Percentiles rank a stretch among this genome's conserved stretches.
Evolutionary conservation across 2,113 vertebrate genomes (phyloP).

Genomic region (Noctilio leporinus): DNA sequence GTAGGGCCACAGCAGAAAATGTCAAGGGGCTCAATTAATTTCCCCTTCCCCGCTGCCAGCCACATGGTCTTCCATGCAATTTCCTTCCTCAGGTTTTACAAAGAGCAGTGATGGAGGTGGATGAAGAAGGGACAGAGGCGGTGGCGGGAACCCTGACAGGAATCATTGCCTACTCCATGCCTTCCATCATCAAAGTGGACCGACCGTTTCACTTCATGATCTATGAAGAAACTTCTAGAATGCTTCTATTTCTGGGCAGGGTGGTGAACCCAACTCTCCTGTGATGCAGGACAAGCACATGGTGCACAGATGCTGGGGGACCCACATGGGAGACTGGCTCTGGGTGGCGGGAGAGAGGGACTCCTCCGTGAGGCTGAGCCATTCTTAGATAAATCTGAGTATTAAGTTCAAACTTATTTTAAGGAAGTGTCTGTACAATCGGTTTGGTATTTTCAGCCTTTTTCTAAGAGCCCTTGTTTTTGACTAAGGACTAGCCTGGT

Average conservation of each 20-base stretch:
- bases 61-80: not conserved
- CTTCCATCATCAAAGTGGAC: conserved; percentile 80
- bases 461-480: not conserved
- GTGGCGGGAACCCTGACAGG: conserved; percentile 78
- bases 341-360: not conserved
- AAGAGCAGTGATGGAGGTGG: conserved; percentile 88
- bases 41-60: not conserved
- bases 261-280: conserved; percentile 81
- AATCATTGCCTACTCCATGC: conserved; percentile 84
- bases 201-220: conserved; percentile 91
- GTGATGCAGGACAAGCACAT: fast-evolving
- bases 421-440: not conserved
- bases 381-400: not conserved
- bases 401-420: not conserved
- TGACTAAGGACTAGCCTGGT: not conserved
- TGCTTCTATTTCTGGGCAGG: conserved; percentile 90
- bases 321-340: not conserved
- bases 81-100: conserved; percentile 84
- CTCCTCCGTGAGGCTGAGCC: not conserved
- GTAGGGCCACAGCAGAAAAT: not conserved
- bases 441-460: not conserved
- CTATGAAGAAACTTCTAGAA: conserved; percentile 87
- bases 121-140: conserved; percentile 88
- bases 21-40: not conserved
- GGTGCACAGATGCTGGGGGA: not conserved